These are phyloP conservation scores for Parapsyche elsis DNA, from an alignment of 1,140 invertebrate genomes.

Conservation along the genomic window DNA sequence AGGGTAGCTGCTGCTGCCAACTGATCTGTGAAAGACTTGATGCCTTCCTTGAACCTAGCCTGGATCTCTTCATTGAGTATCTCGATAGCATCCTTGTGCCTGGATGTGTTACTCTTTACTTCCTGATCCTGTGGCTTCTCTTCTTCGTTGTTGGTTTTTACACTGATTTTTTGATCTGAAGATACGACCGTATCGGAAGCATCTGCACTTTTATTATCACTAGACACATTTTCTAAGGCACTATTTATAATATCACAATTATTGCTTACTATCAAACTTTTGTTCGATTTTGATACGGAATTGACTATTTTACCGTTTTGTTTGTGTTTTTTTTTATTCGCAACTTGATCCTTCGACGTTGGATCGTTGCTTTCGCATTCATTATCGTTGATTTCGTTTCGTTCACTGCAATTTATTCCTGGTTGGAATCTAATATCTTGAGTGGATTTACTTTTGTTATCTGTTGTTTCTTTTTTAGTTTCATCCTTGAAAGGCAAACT, in stretches of 20 bases:
- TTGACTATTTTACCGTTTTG: conserved; percentile 46
- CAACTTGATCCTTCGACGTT: conserved; percentile 37
- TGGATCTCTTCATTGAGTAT: conserved; percentile 55
- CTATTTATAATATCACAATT: conserved; percentile 55
- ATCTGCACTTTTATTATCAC: conserved; percentile 29
- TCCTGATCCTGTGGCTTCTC: not conserved
- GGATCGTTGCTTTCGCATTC: conserved; percentile 37
- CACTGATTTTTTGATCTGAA: not conserved
- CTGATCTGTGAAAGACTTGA: conserved; percentile 53
- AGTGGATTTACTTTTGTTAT: conserved; percentile 18
- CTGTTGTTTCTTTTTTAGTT: conserved; percentile 39
- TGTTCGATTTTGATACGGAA: conserved; percentile 42
- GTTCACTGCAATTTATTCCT: not conserved
- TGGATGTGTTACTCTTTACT: not conserved
- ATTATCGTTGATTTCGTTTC: conserved; percentile 23
- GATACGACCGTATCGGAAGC: not conserved
- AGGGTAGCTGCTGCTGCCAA: conserved; percentile 49
- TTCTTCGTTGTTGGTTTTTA: not conserved
- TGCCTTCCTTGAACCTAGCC: conserved; percentile 54
- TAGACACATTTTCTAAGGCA: conserved; percentile 47
- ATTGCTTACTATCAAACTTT: conserved; percentile 35
- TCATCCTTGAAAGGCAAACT: conserved; percentile 51
- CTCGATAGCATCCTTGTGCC: conserved; percentile 52
- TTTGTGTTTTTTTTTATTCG: conserved; percentile 50
- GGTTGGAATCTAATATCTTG: conserved; percentile 1